These are phyloP conservation scores for Exephanes ischioxanthus DNA, from an alignment of 2,888 invertebrate genomes.

Conservation along the genomic window DNA sequence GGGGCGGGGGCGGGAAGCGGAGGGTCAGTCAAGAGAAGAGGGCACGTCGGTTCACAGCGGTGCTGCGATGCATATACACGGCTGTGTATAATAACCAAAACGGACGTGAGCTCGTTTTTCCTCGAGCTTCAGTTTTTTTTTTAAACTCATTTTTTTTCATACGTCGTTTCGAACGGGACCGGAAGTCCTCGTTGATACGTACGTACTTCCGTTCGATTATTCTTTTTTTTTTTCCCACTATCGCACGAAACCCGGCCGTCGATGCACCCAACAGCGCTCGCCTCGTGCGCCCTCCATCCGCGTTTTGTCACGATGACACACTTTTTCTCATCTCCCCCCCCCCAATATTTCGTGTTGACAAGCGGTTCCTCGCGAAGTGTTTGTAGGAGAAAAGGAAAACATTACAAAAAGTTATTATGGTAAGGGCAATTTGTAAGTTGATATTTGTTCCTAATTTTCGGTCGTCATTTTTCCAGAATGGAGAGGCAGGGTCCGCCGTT, in stretches of 20 bases:
- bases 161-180: conserved; percentile 56
- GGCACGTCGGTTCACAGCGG: conserved; percentile 20
- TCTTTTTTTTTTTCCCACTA: conserved; percentile 56
- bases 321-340: conserved; percentile 38
- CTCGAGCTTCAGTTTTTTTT: conserved; percentile 10
- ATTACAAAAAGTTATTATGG: not conserved
- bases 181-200: conserved; percentile 67
- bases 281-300: conserved; percentile 43
- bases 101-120: conserved; percentile 18
- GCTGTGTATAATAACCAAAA: conserved; percentile 27
- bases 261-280: conserved; percentile 1
- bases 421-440: not conserved
- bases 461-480: not conserved
- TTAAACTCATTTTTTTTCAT: conserved; percentile 33
- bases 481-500: not conserved
- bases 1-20: not conserved
- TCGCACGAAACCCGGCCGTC: conserved; percentile 36
- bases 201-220: conserved; percentile 67
- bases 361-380: conserved; percentile 17
- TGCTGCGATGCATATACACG: conserved; percentile 1
- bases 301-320: conserved; percentile 57
- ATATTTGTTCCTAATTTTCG: not conserved
- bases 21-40: not conserved
- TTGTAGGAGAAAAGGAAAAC: conserved; percentile 4
- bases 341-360: conserved; percentile 25